Percentiles rank a stretch among this genome's conserved stretches.
Conservation (phyloP, 2,797 vertebrate genomes). For the Alca torda region DNA sequence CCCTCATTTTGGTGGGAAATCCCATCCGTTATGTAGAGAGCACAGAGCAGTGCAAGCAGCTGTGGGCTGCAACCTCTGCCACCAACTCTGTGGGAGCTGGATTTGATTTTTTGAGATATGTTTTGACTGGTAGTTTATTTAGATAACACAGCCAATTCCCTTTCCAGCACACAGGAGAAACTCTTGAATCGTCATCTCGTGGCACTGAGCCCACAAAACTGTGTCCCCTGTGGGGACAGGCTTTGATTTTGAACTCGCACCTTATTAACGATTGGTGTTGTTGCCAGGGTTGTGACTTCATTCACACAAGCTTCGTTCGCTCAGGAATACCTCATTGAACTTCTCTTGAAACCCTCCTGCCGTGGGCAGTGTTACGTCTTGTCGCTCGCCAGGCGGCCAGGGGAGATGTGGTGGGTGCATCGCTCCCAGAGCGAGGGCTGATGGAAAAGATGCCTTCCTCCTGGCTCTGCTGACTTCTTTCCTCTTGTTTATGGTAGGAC, state of each 20-base stretch:
- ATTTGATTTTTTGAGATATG: not conserved
- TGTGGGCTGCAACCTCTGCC: not conserved
- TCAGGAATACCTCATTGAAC: not conserved
- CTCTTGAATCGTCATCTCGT: not conserved
- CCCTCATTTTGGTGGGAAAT: not conserved
- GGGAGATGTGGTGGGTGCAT: not conserved
- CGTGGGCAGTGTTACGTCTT: not conserved
- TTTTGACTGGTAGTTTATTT: not conserved
- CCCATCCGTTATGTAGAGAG: rapidly evolving
- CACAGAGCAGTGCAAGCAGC: rapidly evolving
- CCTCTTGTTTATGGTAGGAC: not conserved
- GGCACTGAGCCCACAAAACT: not conserved
- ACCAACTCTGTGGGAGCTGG: not conserved
- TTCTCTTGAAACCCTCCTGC: not conserved
- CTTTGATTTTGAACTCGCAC: not conserved
- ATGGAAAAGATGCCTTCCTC: not conserved
- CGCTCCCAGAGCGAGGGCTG: not conserved
- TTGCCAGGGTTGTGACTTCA: not conserved
- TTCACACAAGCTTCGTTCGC: not conserved
- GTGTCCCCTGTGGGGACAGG: not conserved
- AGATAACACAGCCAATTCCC: not conserved
- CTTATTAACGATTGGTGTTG: not conserved
- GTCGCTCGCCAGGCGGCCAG: rapidly evolving
- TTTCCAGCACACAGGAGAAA: not conserved
- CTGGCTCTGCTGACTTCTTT: not conserved